Base-by-base conservation (phyloP, 1,140 invertebrate genomes). In the Neuroterus valhalla region DNA sequence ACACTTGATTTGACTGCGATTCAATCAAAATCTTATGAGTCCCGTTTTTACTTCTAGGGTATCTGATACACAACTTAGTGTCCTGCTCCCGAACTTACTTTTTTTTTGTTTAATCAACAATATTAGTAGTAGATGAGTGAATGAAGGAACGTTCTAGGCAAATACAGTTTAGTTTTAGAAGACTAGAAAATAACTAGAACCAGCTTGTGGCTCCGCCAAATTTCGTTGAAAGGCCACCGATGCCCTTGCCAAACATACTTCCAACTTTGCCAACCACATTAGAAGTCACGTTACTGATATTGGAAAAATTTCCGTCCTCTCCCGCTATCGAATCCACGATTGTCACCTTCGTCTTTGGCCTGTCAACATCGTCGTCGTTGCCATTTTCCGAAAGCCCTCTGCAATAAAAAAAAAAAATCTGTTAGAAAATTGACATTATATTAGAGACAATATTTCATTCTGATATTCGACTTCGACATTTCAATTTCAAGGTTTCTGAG, bases 181-280 rank as follows among this genome's bases (percentile, higher is more conserved):
- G 81, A 77, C 78, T 80, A 78, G 67, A 80, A 82, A 76, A 74
- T 75, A 81, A 86, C 83, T 93, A 94, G 90, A 94, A 94, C 93
- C 93, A 94, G 86, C 93, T 92, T 78, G 87, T 91, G 48, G 93
- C 93, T 84, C 93, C 93, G 26, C 95, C 94, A 68, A 95, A 91
- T 90, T 96, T 96, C 66, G 94, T 94, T 80, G 95, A 95, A 80
- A 96, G 91, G 77, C 95, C 95, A 74, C 95, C 95, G 73, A 96
- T 93, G 71, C 95, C 94, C 87, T 96, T 95, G 55, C 95, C 95
- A 82, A 96, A 94, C 85, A 96, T 94, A 86, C 94, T 95, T 78
- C 95, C 94, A 82, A 97, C 92, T 84, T 93, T 92, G 43, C 94
- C 95, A 66, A 94, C 94, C 74, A 95, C 94, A 79, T 94, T 94